Base-by-base conservation (phyloP, 2,797 vertebrate species). In the Myotis planiceps region DNA sequence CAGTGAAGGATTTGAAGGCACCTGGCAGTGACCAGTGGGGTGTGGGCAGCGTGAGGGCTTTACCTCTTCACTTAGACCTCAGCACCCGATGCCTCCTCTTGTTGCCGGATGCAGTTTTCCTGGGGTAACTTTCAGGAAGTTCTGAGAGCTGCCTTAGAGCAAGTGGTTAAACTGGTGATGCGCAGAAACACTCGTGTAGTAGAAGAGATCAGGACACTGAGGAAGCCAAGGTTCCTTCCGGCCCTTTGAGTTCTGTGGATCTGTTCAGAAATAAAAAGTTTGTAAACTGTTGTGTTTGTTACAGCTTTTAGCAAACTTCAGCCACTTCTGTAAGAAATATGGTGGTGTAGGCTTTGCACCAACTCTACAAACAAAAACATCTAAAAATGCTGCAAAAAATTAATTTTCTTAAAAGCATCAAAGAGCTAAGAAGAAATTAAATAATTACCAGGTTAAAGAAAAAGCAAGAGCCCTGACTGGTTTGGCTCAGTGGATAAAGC, bases 341-440 rank as follows among this genome's bases (percentile, higher is more conserved):
- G 19, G 71, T 68, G 5, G 29, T 60, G 19, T 72, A 13, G 18
- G 13, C 6, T 47, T 80, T 80, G 21, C 1, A 63, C 66, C 18
- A 32, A 10, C 21, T 92, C 34, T 66, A 1, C 45, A 29, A n/a
- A 27, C 6, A 90, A 75, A 92, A 55, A 18, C 2, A 65, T 45
- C 14, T 84, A 19, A 74, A 82, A 75, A 18, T 79, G 18, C 32
- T 69, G 21, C 9, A 42, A 25, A 68, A 80, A 74, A 72, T 10
- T 45, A 51, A 47, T 76, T 75, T 91, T 88, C n/a, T 95, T 71
- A 81, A 96, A 89, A 60, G 6, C 42, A 69, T 87, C 45, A 74
- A 58, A 63, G 32, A 83, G 42, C 45, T 69, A 47, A 87, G 66
- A 86, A 69, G 37, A 88, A 91, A 51, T 80, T 34, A 66, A 79